phyloP scores from a whole-genome alignment of 2,113 vertebrate genomes.

The Etheostoma cragini region DNA sequence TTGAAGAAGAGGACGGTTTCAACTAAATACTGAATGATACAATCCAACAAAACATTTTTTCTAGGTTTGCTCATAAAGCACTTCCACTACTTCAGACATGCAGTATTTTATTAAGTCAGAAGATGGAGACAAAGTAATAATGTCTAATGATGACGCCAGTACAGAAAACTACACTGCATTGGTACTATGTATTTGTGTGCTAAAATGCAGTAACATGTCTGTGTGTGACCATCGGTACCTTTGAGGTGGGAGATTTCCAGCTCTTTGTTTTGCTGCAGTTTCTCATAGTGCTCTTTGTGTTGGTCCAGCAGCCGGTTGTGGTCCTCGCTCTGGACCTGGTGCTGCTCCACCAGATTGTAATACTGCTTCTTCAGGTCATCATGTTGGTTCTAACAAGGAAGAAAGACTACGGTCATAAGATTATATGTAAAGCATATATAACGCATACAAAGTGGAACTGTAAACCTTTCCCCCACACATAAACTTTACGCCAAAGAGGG shows the following conservation, averaged over 20 bases:
- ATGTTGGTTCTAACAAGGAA: slow-evolving; percentile 89
- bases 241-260: slow-evolving; percentile 91
- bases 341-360: slow-evolving; percentile 90
- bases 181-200: background rate
- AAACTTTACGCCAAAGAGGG: background rate
- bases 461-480: background rate
- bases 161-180: background rate
- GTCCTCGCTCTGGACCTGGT: slow-evolving; percentile 89
- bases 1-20: background rate
- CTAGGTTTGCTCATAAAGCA: background rate
- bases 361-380: slow-evolving; percentile 96
- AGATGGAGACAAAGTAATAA: slow-evolving; percentile 64
- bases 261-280: slow-evolving; percentile 92
- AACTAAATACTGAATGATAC: background rate
- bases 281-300: slow-evolving; percentile 88
- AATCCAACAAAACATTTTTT: background rate
- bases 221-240: slow-evolving; percentile 82
- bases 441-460: background rate
- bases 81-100: slow-evolving; percentile 14
- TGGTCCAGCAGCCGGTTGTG: slow-evolving; percentile 88
- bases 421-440: background rate
- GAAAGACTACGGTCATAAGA: background rate
- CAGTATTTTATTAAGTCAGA: slow-evolving; percentile 41
- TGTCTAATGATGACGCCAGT: background rate
- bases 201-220: background rate